Conservation (phyloP, 2,797 vertebrate species). For the Tinamus major region DNA sequence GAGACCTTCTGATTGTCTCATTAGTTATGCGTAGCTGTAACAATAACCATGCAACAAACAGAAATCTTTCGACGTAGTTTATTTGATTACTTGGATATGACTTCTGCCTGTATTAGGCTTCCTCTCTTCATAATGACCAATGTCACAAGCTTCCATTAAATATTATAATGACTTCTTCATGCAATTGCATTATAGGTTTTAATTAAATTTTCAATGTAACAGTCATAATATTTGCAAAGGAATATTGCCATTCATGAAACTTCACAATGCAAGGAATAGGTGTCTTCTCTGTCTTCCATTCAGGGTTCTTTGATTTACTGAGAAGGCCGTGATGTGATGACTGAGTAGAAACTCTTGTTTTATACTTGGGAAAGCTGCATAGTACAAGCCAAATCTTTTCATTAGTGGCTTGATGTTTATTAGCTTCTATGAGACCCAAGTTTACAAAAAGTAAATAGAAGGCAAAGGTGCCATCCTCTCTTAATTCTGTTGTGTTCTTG, state of each 20-base stretch:
- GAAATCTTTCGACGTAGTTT: conserved; percentile 51
- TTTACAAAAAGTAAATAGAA: background rate
- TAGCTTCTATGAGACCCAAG: background rate
- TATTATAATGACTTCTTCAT: background rate
- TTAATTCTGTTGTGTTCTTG: background rate
- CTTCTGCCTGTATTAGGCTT: background rate
- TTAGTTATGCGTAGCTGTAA: conserved; percentile 62
- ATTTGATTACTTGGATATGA: conserved; percentile 37
- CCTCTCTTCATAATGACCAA: conserved; percentile 9
- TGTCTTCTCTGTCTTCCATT: background rate
- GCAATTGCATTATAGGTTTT: conserved; percentile 16
- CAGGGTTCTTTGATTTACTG: background rate
- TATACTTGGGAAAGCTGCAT: background rate
- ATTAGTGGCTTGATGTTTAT: background rate
- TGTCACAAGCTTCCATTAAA: background rate
- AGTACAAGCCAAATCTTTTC: background rate
- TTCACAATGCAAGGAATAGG: background rate
- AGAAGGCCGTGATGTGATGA: background rate
- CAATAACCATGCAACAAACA: conserved; percentile 51
- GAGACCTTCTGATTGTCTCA: conserved; percentile 69
- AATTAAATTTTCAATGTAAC: conserved; percentile 7
- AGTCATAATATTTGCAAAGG: background rate
- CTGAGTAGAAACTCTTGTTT: background rate
- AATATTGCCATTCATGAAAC: background rate
- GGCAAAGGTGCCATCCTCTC: background rate